Conservation (phyloP, 2,888 invertebrate species). For the Ashinkailepas kermadecensis region DNA sequence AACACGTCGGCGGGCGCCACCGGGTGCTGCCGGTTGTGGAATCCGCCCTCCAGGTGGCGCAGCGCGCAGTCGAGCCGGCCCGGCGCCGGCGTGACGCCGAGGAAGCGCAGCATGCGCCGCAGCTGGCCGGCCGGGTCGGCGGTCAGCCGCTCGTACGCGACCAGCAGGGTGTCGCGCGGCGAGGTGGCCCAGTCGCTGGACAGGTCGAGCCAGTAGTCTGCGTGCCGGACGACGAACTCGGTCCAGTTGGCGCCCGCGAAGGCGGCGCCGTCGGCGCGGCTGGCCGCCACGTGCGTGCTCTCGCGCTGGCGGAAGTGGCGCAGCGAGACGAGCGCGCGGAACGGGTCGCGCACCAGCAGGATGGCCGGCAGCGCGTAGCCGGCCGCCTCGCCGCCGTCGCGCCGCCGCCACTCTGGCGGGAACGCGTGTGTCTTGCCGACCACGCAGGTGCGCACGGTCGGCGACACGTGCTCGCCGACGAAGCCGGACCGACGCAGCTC, state of each 20-base stretch:
- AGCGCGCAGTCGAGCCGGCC: neutral
- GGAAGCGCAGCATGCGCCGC: neutral
- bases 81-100: neutral
- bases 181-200: neutral
- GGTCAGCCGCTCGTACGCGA: neutral
- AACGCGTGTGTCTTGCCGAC: neutral
- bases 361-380: neutral
- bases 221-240: neutral
- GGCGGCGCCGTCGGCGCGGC: neutral
- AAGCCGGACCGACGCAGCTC: neutral
- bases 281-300: too few species aligned
- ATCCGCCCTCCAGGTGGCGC: neutral
- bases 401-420: neutral
- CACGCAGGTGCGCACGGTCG: neutral
- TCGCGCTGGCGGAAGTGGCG: neutral
- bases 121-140: neutral
- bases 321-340: neutral
- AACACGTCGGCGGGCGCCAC: neutral
- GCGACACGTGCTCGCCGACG: neutral
- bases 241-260: neutral
- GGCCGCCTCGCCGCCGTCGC: neutral
- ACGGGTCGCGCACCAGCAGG: constrained; percentile 13
- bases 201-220: neutral
- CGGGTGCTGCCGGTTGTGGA: neutral
- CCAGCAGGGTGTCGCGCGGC: constrained; percentile 3